phyloP scores from a whole-genome alignment of 2,888 invertebrate genomes.

The Steromphala cineraria region DNA sequence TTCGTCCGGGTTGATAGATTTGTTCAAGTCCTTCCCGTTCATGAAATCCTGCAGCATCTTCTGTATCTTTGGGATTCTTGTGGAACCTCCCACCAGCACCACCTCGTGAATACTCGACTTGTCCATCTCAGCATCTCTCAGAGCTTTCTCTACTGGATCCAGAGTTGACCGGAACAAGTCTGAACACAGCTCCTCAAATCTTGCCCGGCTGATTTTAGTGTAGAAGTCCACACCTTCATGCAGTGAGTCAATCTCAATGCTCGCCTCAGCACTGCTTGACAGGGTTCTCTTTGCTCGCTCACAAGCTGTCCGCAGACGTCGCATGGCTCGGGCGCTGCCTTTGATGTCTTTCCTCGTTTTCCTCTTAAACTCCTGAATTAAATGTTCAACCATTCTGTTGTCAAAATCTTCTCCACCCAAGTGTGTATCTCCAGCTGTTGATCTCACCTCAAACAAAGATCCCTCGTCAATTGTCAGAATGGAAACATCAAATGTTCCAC shows the following conservation, averaged over 20 bases:
- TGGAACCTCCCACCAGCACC: conserved; percentile 90
- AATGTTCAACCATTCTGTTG: conserved; percentile 88
- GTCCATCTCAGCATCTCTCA: conserved; percentile 96
- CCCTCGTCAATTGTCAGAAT: conserved; percentile 77
- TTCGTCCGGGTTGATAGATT: conserved; percentile 97
- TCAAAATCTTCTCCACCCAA: conserved; percentile 84
- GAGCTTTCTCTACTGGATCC: conserved; percentile 95
- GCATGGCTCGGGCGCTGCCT: conserved; percentile 84
- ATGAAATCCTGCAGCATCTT: conserved; percentile 85
- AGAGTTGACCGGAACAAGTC: conserved; percentile 95
- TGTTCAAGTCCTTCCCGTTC: conserved; percentile 90
- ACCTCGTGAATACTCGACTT: conserved; percentile 81
- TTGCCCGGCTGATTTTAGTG: conserved; percentile 92
- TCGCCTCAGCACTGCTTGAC: conserved; percentile 76
- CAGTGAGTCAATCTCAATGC: conserved; percentile 93
- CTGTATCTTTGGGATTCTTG: conserved; percentile 97
- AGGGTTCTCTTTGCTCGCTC: conserved; percentile 80
- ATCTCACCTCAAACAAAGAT: conserved; percentile 85
- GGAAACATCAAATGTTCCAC: conserved; percentile 80
- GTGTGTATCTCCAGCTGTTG: conserved; percentile 90
- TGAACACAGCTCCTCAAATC: conserved; percentile 96
- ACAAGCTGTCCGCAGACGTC: conserved; percentile 92
- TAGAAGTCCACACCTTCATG: conserved; percentile 96
- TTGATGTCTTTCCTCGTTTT: conserved; percentile 81
- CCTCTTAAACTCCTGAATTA: conserved; percentile 86